Conservation (phyloP, 2,888 invertebrate species). For the Tenthredo livida region DNA sequence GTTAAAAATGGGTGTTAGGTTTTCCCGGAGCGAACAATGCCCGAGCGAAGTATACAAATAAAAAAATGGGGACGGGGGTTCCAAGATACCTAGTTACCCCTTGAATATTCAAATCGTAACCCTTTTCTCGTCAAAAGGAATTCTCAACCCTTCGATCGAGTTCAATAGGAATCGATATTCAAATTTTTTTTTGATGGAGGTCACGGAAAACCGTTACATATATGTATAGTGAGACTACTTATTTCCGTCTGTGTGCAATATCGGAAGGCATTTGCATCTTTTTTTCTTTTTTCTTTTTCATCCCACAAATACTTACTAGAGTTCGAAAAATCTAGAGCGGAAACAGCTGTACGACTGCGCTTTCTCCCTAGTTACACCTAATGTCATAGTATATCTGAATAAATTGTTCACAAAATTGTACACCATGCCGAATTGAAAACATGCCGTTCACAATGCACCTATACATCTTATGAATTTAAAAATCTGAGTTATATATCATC, state of each 20-base stretch:
- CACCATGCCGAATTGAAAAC: neutral
- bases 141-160: slow-evolving; percentile 76
- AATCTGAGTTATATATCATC: neutral
- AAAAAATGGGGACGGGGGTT: slow-evolving; percentile 61
- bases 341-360: slow-evolving; percentile 40
- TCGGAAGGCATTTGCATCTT: slow-evolving; percentile 30
- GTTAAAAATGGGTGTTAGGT: slow-evolving; percentile 75
- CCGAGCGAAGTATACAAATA: slow-evolving; percentile 76
- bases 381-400: neutral
- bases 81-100: slow-evolving; percentile 77
- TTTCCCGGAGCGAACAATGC: slow-evolving; percentile 73
- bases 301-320: neutral
- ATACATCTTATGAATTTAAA: neutral
- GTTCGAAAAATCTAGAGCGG: slow-evolving; percentile 41
- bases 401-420: neutral
- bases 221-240: neutral
- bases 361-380: neutral
- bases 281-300: neutral
- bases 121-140: slow-evolving; percentile 70
- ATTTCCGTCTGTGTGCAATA: neutral
- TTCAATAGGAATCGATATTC: slow-evolving; percentile 79
- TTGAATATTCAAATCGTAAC: slow-evolving; percentile 78
- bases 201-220: slow-evolving; percentile 55
- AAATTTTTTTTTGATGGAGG: slow-evolving; percentile 76
- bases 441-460: neutral